These are phyloP conservation scores for Pentalonia nigronervosa DNA, from an alignment of 1,140 invertebrate genomes.

Conservation along the genomic window DNA sequence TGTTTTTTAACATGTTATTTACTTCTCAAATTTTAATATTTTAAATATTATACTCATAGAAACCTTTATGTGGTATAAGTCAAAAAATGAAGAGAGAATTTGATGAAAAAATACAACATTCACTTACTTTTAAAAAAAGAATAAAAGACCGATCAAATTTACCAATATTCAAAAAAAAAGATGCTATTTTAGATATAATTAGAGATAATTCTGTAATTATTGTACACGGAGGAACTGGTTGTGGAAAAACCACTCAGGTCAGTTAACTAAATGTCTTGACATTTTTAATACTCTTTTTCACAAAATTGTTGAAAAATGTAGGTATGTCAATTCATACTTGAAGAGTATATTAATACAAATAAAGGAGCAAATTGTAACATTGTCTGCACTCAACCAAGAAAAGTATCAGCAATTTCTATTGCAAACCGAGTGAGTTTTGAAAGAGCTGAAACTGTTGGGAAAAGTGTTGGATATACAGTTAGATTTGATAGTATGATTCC, in stretches of 20 bases:
- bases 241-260: conserved; percentile 89
- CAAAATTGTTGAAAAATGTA: conserved; percentile 63
- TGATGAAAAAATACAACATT: background rate
- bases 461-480: conserved; percentile 88
- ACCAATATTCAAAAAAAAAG: conserved; percentile 78
- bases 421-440: conserved; percentile 89
- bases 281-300: background rate
- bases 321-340: conserved; percentile 95
- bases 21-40: background rate
- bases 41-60: background rate
- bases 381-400: conserved; percentile 90
- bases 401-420: conserved; percentile 94
- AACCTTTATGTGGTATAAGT: conserved; percentile 19
- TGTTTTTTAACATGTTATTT: background rate
- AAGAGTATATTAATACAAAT: conserved; percentile 87
- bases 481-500: conserved; percentile 89
- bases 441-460: conserved; percentile 83
- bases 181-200: conserved; percentile 82
- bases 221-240: conserved; percentile 83
- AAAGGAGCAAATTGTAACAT: conserved; percentile 86
- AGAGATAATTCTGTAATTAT: conserved; percentile 75
- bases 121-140: background rate
- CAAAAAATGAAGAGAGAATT: background rate
- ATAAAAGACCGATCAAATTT: conserved; percentile 70
- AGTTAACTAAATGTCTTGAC: background rate